Evolutionary conservation across 1,140 invertebrate species (phyloP), one percentile per base, ranked within the genome.

Genomic region (Drosophila mauritiana): DNA sequence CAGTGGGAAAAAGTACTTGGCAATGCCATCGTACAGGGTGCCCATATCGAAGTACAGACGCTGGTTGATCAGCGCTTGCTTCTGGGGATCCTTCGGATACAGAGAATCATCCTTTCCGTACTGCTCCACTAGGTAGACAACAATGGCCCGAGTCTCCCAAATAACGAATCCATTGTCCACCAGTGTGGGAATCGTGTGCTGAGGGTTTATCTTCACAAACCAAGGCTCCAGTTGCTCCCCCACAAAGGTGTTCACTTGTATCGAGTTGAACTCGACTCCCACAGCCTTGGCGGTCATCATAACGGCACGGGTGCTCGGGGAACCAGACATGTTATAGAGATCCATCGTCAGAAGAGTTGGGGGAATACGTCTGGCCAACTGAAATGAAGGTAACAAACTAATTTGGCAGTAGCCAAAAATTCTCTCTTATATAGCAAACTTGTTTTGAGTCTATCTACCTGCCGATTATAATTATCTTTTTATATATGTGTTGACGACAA

Each of bases 1-100:
- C 57, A 94, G 93, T 40, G 95, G 95, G 77, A 95, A 96, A 95
- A 97, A 95, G 75, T 93, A 94, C 3, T 94, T 93, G 4, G 63
- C 73, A 45, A 95, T 94, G 20, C 94, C 88, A 17, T 94, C 92
- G 90, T 95, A 96, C 1, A 97, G 91, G 1, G 93, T 94, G 22
- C 94, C 95, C 64, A 94, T 89, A 75, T 97, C 96, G 78, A 97
- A 97, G 78, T 95, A 95, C 1, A 97, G 91, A 53, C 95, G 93
- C 72, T 96, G 95, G 84, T 97, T 95, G 2, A 97, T 94, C 0
- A 96, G 0, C 0, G 96, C 96, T 36, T 95, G 93, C 43, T 94
- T 84, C 40, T 92, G 80, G 0, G 93, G 78, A 86, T 95, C 94
- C 68, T 93, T 93, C 4, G 94, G 94, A 76, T 95, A 95, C 0